Percentiles rank a stretch among this genome's conserved stretches.
These are phyloP conservation scores for Melanotaenia duboulayi DNA, from an alignment of 2,113 vertebrate species.

Conservation along the genomic window DNA sequence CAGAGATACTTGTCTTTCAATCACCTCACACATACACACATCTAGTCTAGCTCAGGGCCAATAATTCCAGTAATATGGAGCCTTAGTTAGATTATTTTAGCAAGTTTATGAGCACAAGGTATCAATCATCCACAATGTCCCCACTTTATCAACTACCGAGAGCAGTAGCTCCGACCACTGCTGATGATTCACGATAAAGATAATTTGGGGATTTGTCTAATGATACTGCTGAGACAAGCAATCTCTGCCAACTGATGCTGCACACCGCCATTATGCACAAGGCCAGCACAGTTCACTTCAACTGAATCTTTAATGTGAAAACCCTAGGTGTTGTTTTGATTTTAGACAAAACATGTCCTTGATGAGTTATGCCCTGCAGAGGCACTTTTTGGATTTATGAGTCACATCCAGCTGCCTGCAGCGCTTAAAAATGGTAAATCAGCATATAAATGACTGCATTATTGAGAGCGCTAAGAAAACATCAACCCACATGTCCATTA, in stretches of 20 bases:
- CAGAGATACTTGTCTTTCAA: conserved; percentile 37
- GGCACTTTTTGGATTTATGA: conserved; percentile 66
- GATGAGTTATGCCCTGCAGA: conserved; percentile 64
- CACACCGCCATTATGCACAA: conserved; percentile 59
- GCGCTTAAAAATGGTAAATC: conserved; percentile 74
- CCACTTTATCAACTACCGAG: conserved; percentile 39
- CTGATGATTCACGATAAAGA: conserved; percentile 63
- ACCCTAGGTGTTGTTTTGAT: conserved; percentile 67
- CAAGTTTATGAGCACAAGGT: conserved; percentile 48
- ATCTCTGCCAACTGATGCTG: conserved; percentile 52
- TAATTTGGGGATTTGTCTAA: conserved; percentile 70
- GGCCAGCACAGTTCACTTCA: conserved; percentile 50
- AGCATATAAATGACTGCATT: conserved; percentile 79
- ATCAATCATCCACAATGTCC: conserved; percentile 51
- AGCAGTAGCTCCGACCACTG: conserved; percentile 8
- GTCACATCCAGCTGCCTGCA: conserved; percentile 56
- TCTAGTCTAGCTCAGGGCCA: conserved; percentile 19
- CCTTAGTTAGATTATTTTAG: conserved; percentile 36
- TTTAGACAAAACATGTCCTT: conserved; percentile 69
- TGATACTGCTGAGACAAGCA: conserved; percentile 71
- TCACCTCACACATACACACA: conserved; percentile 11
- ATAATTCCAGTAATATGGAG: conserved; percentile 32
- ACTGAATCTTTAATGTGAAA: conserved; percentile 71
- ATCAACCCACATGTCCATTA: conserved; percentile 78
- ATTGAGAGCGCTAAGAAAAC: conserved; percentile 73